Percentiles rank a stretch among this genome's conserved stretches.
Evolutionary conservation across 2,797 vertebrate species (phyloP).

Genomic region (Manis crassicaudata): DNA sequence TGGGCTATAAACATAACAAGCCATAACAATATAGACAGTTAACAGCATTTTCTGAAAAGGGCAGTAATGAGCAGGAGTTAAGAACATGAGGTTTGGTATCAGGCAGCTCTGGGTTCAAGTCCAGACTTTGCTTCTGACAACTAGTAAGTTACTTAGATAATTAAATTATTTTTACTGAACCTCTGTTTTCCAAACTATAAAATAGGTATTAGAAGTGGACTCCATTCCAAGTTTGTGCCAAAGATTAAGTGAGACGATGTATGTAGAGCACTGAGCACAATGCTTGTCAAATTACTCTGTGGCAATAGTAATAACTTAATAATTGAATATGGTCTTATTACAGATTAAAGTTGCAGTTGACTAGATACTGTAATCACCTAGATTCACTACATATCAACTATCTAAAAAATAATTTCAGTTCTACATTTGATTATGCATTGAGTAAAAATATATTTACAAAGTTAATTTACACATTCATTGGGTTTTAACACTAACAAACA

Average conservation of each 20-base stretch:
- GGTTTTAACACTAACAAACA: constrained; percentile 59
- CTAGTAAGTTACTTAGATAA: not conserved
- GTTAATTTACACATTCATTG: constrained; percentile 70
- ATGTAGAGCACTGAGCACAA: not conserved
- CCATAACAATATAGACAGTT: not conserved
- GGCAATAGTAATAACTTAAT: constrained; percentile 29
- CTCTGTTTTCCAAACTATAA: constrained; percentile 16
- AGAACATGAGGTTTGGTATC: not conserved
- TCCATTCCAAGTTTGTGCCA: not conserved
- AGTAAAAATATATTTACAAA: constrained; percentile 66
- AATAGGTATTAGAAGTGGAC: not conserved
- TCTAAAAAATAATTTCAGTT: not conserved
- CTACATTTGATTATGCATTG: constrained; percentile 46
- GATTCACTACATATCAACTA: constrained; percentile 15
- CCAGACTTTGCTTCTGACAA: not conserved
- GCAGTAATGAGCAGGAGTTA: not conserved
- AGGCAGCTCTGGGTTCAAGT: not conserved
- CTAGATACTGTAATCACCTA: not conserved
- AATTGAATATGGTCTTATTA: constrained; percentile 1
- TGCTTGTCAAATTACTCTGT: not conserved
- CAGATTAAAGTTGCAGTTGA: not conserved
- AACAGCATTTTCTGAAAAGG: not conserved
- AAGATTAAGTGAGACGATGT: not conserved
- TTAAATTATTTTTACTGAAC: not conserved
- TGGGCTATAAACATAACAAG: not conserved